A percentile compares a stretch with the other conserved stretches of the same genome.
Conservation (phyloP, 2,888 invertebrate species). For the Ptychoptera contaminata region DNA sequence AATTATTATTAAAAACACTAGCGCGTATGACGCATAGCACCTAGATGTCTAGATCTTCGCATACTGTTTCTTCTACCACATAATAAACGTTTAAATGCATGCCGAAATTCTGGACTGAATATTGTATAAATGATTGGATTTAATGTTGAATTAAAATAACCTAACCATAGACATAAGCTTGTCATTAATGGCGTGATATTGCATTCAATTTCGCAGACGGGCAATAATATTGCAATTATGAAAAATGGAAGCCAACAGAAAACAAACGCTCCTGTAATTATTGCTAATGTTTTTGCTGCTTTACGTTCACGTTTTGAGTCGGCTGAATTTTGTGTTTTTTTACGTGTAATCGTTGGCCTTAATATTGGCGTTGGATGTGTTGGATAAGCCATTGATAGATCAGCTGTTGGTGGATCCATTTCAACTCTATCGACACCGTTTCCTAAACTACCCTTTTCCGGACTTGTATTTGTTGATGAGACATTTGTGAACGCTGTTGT, state of each 20-base stretch:
- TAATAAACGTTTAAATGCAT: constrained; percentile 76
- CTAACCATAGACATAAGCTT: constrained; percentile 74
- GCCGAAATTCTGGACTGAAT: constrained; percentile 82
- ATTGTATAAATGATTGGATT: constrained; percentile 91
- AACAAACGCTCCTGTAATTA: constrained; percentile 87
- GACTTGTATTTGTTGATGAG: constrained; percentile 58
- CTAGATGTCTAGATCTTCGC: constrained; percentile 7
- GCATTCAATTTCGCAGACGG: constrained; percentile 54
- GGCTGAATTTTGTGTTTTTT: constrained; percentile 29
- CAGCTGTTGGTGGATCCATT: constrained; percentile 41
- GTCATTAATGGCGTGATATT: constrained; percentile 56
- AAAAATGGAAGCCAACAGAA: constrained; percentile 94
- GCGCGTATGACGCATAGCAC: constrained; percentile 4
- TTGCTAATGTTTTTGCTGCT: constrained; percentile 78
- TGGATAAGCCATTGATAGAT: constrained; percentile 26
- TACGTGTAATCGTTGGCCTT: constrained; percentile 16
- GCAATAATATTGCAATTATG: constrained; percentile 69
- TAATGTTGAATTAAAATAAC: constrained; percentile 80
- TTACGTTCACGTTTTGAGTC: constrained; percentile 63
- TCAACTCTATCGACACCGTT: constrained; percentile 38
- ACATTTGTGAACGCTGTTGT: constrained; percentile 60
- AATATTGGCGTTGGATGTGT: constrained; percentile 14
- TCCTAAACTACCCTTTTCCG: constrained; percentile 55
- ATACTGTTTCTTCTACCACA: constrained; percentile 35
- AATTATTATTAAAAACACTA: neutral